Evolutionary conservation across 92 coral and sea anemone genomes (phyloP), one percentile per base, ranked within the genome.

Genomic region (Hydrozoanthus gracilis): DNA sequence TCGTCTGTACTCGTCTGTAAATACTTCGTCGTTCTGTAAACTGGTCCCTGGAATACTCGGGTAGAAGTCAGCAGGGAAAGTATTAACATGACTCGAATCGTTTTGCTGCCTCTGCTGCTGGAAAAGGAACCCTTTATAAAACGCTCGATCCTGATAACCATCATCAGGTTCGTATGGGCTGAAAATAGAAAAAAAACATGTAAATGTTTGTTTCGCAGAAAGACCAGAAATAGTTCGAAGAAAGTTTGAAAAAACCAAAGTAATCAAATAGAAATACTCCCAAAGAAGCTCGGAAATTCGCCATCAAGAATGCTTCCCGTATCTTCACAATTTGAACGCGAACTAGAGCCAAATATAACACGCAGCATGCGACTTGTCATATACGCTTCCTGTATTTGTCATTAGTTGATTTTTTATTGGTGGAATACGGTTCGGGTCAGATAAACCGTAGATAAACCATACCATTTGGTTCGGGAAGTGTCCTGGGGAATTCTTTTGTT

Each of bases 311-410:
- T 66, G 16, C 44, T 66, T 66, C 44, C 71, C 45, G 44, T 66
- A 16, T 66, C 71, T 66, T 66, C 71, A 11, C 39, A 66, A 17
- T 66, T 66, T 17, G 71, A 66, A 44, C 71, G 71, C 71, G 71
- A 12, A 66, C 71, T 16, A 66, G 71, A 66, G 45, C 8, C 71
- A 66, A 66, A 66, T 17, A 66, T 66, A 66, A 66, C 71, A 66
- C 71, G 20, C 71, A 66, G 45, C 39, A 66, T 66, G 71, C 71
- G 20, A 66, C 71, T n/a, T 66, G 71, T 66, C 71, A 66, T 66
- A 66, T 17, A 8, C 39, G 44, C 67, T 61, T 65, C 71, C 71
- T 65, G 7, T 65, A 16, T 65, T 16, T 65, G 71, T 65, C 71
- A 65, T 65, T 11, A 65, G 71, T 16, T 65, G 71, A n/a, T 65